Percentiles rank a stretch among this genome's conserved stretches.
Evolutionary conservation across 2,113 vertebrate species (phyloP).

Genomic region (Caranx melampygus): DNA sequence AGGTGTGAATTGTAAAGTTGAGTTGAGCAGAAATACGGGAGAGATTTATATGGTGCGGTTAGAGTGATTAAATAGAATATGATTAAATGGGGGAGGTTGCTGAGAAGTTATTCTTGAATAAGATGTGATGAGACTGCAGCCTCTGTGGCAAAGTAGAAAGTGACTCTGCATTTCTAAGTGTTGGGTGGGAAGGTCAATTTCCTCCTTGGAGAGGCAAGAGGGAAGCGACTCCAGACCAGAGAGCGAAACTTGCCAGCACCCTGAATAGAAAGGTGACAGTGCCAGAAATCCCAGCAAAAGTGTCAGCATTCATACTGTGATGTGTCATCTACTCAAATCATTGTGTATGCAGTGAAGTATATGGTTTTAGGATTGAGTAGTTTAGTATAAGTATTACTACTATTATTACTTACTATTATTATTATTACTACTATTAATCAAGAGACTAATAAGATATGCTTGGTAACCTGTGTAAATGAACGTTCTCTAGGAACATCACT

Average conservation of each 20-base stretch:
- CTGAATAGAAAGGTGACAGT: constrained; percentile 1
- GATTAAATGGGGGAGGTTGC: neutral
- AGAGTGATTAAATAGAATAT: constrained; percentile 4
- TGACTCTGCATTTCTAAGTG: constrained; percentile 22
- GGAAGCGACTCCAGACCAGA: constrained; percentile 1
- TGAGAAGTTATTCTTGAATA: constrained; percentile 11
- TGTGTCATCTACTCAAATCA: neutral
- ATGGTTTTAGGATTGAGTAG: neutral
- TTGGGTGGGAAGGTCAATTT: constrained; percentile 26
- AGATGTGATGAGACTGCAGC: constrained; percentile 8
- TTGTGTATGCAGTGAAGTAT: neutral
- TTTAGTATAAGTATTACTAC: neutral
- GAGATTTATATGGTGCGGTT: neutral
- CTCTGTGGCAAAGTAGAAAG: constrained; percentile 8
- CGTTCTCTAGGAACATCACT: neutral
- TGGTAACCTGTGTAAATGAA: constrained; percentile 8
- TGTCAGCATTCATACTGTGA: neutral
- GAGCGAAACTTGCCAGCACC: neutral
- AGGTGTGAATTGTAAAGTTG: neutral
- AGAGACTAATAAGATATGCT: too few relatives aligned
- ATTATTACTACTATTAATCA: neutral
- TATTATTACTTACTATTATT: neutral
- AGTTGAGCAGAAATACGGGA: neutral
- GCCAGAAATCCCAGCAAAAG: neutral
- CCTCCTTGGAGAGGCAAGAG: constrained; percentile 26